Base-by-base conservation (phyloP, 2,888 invertebrate genomes). In the Sinelater perroti region DNA sequence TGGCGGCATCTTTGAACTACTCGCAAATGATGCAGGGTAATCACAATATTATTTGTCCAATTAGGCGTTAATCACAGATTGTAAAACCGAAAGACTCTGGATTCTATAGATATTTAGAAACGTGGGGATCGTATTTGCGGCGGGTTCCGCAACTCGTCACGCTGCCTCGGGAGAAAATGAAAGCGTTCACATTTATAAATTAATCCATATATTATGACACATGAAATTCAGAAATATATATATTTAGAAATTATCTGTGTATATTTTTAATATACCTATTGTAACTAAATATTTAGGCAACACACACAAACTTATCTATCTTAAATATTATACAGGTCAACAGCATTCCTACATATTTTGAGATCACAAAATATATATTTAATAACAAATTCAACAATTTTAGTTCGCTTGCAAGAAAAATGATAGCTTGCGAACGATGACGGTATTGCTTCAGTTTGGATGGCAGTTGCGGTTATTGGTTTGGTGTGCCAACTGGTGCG, bases 141-240 rank as follows among this genome's bases (percentile, higher is more conserved):
- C n/a, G n/a, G n/a, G n/a, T n/a, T n/a, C n/a, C n/a, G n/a, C n/a
- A n/a, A n/a, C n/a, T n/a, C n/a, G n/a, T n/a, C n/a, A n/a, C n/a
- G n/a, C n/a, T n/a, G n/a, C n/a, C n/a, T n/a, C n/a, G n/a, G n/a
- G n/a, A n/a, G n/a, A 5, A 7, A 40, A 40, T 40, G 14, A 40
- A 40, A 40, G 21, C 24, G 10, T 28, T 8, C n/a, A 5, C 8
- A 14, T 40, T 58, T 74, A 77, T 75, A 77, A 77, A 76, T 76
- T 75, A 76, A 75, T 75, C 75, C 72, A 70, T 74, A 75, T 76
- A 75, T 76, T 75, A 76, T 78, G 77, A 77, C 77, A 78, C 77
- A 75, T 77, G 76, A 78, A 76, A 75, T 78, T 78, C 75, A 76
- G 77, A 77, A 78, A 76, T 77, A 77, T 76, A 77, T 76, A 76